A percentile compares a stretch with the other conserved stretches of the same genome.
phyloP scores from a whole-genome alignment of 2,797 vertebrate genomes.

The Oreonectes daqikongensis region DNA sequence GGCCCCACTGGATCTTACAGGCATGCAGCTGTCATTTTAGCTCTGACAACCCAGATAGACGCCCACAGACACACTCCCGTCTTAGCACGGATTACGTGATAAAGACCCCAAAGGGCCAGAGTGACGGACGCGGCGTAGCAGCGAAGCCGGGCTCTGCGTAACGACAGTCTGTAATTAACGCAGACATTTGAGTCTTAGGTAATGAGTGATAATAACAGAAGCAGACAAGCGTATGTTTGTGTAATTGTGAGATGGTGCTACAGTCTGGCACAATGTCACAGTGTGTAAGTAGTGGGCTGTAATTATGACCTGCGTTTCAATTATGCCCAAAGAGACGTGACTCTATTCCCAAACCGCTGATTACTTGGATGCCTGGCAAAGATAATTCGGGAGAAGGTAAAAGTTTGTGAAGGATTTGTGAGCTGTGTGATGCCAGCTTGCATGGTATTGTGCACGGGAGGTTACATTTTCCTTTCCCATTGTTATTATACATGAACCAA shows the following conservation, averaged over 20 bases:
- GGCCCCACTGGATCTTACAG: slow-evolving; percentile 41
- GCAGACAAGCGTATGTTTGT: slow-evolving; percentile 46
- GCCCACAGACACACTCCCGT: slow-evolving; percentile 38
- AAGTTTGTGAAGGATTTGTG: not conserved
- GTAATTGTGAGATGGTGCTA: slow-evolving; percentile 34
- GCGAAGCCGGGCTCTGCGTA: slow-evolving; percentile 4
- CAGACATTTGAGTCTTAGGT: slow-evolving; percentile 43
- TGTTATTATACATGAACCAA: not conserved
- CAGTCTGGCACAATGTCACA: slow-evolving; percentile 37
- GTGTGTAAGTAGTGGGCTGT: slow-evolving; percentile 38
- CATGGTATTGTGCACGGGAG: not conserved
- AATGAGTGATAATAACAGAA: slow-evolving; percentile 48
- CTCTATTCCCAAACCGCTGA: slow-evolving; percentile 21
- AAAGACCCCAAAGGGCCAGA: slow-evolving; percentile 16
- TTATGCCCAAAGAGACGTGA: slow-evolving; percentile 37
- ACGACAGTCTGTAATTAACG: slow-evolving; percentile 30
- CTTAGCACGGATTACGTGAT: slow-evolving; percentile 36
- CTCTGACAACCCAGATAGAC: slow-evolving; percentile 38
- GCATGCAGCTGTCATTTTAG: slow-evolving; percentile 52
- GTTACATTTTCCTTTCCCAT: not conserved
- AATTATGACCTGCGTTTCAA: slow-evolving; percentile 45
- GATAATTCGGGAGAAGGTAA: slow-evolving; percentile 21
- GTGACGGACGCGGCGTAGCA: slow-evolving; percentile 36
- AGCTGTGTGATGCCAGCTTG: not conserved
- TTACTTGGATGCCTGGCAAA: slow-evolving; percentile 12